Evolutionary conservation across 2,797 vertebrate species (phyloP), one percentile per base, ranked within the genome.

Genomic region (Microcaecilia unicolor): DNA sequence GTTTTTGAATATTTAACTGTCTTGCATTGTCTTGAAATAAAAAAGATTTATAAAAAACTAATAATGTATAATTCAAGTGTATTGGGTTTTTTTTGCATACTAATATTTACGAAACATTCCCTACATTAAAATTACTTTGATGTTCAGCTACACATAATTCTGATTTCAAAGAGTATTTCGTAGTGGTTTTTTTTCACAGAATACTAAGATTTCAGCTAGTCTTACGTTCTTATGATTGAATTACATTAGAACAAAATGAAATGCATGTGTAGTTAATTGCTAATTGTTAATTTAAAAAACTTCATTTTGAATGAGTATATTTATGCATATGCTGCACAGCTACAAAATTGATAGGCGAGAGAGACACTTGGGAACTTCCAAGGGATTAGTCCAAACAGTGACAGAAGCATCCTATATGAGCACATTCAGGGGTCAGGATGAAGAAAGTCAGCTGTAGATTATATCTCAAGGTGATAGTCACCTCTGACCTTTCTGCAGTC

Each of bases 401-500:
- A 41, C 32, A 29, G 18, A 42, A 44, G 22, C 25, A 26, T 15
- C 15, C 40, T 37, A 36, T 53, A 13, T 20, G 11, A 23, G 20
- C 31, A 34, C 47, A 45, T 37, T 45, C 46, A 44, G 28, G 48
- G 38, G 33, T 25, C 29, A 8, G 35, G 24, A 13, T 23, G 13
- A 34, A 37, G 48, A n/a, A 24, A 24, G 32, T 34, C 28, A 12
- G 55, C 69, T 54, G 55, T 48, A 72, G 71, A 75, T 76, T 67
- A 69, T 61, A 64, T 70, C 67, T 64, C 61, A 67, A 80, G 75
- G 74, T 70, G 70, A 59, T 44, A 48, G 54, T 64, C 67, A 74
- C 72, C 74, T 74, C 36, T 80, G 76, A 80, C 82, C 80, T 67
- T 57, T 61, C 53, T 39, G 45, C 52, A 55, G 44, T 53, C 53